Evolutionary conservation across 2,113 vertebrate genomes (phyloP), one percentile per base, ranked within the genome.

Genomic region (Podarcis raffonei): DNA sequence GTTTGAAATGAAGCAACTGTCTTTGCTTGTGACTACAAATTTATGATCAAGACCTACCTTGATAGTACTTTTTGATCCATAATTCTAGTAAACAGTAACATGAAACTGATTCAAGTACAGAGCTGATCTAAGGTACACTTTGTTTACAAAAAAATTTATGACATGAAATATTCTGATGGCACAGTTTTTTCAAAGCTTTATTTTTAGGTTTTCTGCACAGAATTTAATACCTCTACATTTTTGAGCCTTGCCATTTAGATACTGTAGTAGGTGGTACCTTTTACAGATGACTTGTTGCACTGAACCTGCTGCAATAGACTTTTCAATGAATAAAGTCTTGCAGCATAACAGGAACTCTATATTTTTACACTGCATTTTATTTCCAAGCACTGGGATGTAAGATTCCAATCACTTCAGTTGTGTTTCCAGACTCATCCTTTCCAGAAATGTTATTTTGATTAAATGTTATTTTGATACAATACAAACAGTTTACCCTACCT

Each of bases 171-270:
- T 81, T 91, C 92, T 88, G 74, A 90, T 92, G 83, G 87, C 94
- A 91, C 89, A 94, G 57, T 90, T 93, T 93, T 93, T 94, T 92
- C 92, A 86, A 94, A 94, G 94, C 94, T 96, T 94, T 97, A 93
- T 95, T 96, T 96, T 91, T 93, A 94, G 71, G 92, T 94, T 94
- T 95, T 95, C 95, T 96, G 95, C 93, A 95, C 92, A 96, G 92
- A 94, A 96, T 91, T 91, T 77, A 95, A 97, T 97, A 97, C 96
- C 96, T 97, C 97, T 94, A 91, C 97, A 96, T 96, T 94, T 95
- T 95, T 96, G 96, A 97, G 95, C 95, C 96, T 96, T 95, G 95
- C 94, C 95, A 87, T 96, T 95, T 91, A 77, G 84, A 83, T 78
- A 90, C 81, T 95, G 91, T 89, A 92, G 90, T 94, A 90, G 83